A percentile compares a stretch with the other conserved stretches of the same genome.
Evolutionary conservation across 1,140 invertebrate genomes (phyloP).

Genomic region (Anastrepha ludens): DNA sequence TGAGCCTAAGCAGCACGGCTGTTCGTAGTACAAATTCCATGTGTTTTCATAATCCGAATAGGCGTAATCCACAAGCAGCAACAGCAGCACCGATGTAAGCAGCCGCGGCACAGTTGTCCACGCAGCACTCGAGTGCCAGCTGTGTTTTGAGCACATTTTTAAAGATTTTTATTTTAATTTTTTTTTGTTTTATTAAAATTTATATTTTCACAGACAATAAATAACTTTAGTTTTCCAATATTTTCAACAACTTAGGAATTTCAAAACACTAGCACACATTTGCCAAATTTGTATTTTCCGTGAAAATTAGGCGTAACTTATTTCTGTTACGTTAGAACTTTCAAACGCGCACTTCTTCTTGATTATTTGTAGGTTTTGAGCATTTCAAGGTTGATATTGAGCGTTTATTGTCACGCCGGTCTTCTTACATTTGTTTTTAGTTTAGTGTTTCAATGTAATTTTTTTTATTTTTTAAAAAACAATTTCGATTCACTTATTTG

Average conservation of each 20-base stretch:
- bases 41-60: slow-evolving; percentile 77
- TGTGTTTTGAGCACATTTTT: slow-evolving; percentile 55
- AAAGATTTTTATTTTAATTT: slow-evolving; percentile 13
- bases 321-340: background rate
- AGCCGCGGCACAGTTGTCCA: slow-evolving; percentile 56
- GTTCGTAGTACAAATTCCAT: slow-evolving; percentile 79
- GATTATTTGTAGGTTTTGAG: background rate
- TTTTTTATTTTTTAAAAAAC: no score
- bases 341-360: no score
- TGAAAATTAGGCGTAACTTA: background rate
- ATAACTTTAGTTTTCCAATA: background rate
- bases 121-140: slow-evolving; percentile 56
- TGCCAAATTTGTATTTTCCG: background rate
- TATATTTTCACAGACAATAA: background rate
- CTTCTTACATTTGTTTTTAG: no score
- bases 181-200: slow-evolving; percentile 16
- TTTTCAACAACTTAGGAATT: background rate
- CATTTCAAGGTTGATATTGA: background rate
- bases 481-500: background rate
- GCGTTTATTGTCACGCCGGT: background rate
- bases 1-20: slow-evolving; percentile 77
- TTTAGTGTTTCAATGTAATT: no score
- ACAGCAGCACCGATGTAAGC: slow-evolving; percentile 61
- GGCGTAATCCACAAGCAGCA: slow-evolving; percentile 70
- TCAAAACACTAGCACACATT: background rate